A percentile compares a stretch with the other conserved stretches of the same genome.
These are phyloP conservation scores for Macropodus opercularis DNA, from an alignment of 2,797 vertebrate species.

Conservation along the genomic window DNA sequence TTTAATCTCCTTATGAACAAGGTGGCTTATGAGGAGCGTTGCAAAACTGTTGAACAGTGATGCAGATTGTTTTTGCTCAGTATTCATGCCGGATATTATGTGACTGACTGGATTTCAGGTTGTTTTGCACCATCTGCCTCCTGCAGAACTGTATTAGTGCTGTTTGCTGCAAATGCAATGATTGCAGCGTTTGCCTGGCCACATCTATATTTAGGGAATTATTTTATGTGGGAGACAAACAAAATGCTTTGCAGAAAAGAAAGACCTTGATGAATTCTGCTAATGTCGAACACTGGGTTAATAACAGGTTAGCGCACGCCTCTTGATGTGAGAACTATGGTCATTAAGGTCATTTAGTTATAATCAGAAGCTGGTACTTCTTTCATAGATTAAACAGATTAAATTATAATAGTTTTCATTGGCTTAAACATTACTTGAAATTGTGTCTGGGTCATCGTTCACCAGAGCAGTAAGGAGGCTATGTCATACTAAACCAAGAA, in stretches of 20 bases:
- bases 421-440: slow-evolving; percentile 2
- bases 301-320: neutral
- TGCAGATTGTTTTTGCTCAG: slow-evolving; percentile 36
- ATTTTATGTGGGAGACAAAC: slow-evolving; percentile 1
- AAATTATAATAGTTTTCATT: slow-evolving; percentile 9
- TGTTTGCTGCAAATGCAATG: slow-evolving; percentile 26
- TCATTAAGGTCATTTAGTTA: slow-evolving; percentile 1
- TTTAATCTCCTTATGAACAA: slow-evolving; percentile 64
- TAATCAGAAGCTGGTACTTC: neutral
- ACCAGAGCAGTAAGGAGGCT: neutral
- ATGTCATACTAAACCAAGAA: neutral
- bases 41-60: slow-evolving; percentile 46
- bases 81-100: slow-evolving; percentile 16
- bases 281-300: slow-evolving; percentile 6
- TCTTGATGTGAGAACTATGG: neutral
- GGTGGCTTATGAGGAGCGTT: slow-evolving; percentile 28
- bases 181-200: slow-evolving; percentile 13
- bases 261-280: neutral
- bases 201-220: slow-evolving; percentile 23
- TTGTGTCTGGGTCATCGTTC: neutral
- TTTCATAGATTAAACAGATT: slow-evolving; percentile 14
- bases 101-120: slow-evolving; percentile 46
- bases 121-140: slow-evolving; percentile 46
- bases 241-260: slow-evolving; percentile 1
- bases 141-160: slow-evolving; percentile 30